Conservation (phyloP, 2,797 vertebrate species). For the Sebastes minor region DNA sequence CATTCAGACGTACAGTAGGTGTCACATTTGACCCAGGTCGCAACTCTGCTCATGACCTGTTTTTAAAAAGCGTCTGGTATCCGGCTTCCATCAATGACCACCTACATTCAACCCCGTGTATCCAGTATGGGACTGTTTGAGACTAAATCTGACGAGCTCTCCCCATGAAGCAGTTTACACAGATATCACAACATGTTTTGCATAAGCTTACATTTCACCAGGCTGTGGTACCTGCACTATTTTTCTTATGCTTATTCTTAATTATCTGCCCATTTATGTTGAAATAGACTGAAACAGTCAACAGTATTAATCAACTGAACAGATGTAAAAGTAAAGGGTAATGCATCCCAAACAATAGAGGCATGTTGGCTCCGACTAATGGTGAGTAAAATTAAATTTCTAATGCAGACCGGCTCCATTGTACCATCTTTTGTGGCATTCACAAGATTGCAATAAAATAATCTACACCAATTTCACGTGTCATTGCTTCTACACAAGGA, state of each 20-base stretch:
- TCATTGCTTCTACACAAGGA: not conserved
- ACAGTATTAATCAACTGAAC: not conserved
- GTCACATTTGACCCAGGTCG: not conserved
- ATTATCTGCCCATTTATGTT: not conserved
- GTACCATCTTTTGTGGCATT: not conserved
- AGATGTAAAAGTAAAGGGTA: not conserved
- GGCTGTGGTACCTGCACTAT: not conserved
- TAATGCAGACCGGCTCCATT: not conserved
- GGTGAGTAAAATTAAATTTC: slow-evolving; percentile 20
- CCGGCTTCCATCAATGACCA: not conserved
- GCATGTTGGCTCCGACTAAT: slow-evolving; percentile 9
- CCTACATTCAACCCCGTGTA: not conserved
- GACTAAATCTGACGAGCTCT: not conserved
- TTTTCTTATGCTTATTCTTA: not conserved
- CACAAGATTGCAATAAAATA: not conserved
- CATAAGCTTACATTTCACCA: not conserved
- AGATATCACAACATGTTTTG: not conserved
- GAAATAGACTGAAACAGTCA: not conserved
- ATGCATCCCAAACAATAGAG: not conserved
- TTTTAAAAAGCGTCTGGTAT: not conserved
- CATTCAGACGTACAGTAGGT: not conserved
- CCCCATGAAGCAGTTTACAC: not conserved
- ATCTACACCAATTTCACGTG: slow-evolving; percentile 5
- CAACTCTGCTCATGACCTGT: not conserved
- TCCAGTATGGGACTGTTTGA: not conserved